Base-by-base conservation (phyloP, 2,888 invertebrate species). In the Halictus ligatus region DNA sequence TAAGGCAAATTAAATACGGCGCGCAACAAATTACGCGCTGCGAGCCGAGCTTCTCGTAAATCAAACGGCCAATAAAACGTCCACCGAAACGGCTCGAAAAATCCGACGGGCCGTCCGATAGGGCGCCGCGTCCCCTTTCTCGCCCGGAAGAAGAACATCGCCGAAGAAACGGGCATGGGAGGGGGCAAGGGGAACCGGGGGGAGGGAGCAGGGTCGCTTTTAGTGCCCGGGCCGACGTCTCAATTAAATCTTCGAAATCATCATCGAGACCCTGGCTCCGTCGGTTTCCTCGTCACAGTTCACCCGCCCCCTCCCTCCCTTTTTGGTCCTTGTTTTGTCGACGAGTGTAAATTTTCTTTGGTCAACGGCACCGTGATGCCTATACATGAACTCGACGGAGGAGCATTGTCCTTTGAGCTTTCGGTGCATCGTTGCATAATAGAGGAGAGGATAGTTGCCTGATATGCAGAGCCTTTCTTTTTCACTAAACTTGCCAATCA, bases 231-330 rank as follows among this genome's bases (percentile, higher is more conserved):
- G 77, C 72, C 75, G 88, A 93, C 92, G 91, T 93, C 93, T 93
- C 93, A 93, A 93, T 93, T 93, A 93, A 93, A 93, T 90, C 88
- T 89, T 90, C 89, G 90, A 89, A 92, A 91, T 91, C 89, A 86
- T 91, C 87, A 78, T 84, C 85, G 84, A 18, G 73, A 58, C 71
- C 54, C 75, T 43, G 46, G n/a, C n/a, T 77, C 60, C 81, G 67
- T 54, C 73, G 80, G 78, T 67, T 76, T 54, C 81, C 79, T 88
- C 75, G 73, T 86, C 82, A 72, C 74, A 79, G 43, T 58, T 69
- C 74, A 40, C 40, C 46, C 2, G 7, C 25, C 79, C 40, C 3
- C 21, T 12, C 40, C 7, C 0, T 12, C 12, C 40, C 35, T 6
- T 40, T 69, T 35, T 21, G 75, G 40, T n/a, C 54, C 50, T 75